Evolutionary conservation across 30 jellyfish, hydroid and myxozoan species (phyloP), one percentile per base, ranked within the genome.

Genomic region (Hydractinia symbiolongicarpus): DNA sequence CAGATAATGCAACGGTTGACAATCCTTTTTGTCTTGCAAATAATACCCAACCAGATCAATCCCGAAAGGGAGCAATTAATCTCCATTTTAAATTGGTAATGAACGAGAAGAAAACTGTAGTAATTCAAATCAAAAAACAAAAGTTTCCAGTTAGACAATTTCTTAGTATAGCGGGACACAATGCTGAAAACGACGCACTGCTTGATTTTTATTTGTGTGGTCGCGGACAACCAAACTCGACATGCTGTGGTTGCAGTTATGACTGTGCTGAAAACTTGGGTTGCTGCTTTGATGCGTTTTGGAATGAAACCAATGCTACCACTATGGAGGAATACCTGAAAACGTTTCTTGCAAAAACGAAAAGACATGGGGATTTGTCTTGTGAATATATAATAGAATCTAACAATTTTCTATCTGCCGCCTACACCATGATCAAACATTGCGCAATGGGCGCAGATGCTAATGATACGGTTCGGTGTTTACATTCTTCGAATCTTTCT

Each of bases 91-190:
- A 64, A 64, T 64, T 64, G 19, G 17, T 7, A 64, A 6, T 64
- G 74, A 13, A 6, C 19, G 19, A n/a, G 9, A 64, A 64, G 8
- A 13, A 64, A 64, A 64, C 19, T 64, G 52, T n/a, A 7, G 19
- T 64, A 13, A 64, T 6, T n/a, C 9, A 7, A 64, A 64, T 13
- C 52, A 4, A 64, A 6, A 64, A 64, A 64, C 9, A 6, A 7
- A 64, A 64, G 40, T 64, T 64, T 64, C 74, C 74, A n/a, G 4
- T 64, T 64, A n/a, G 19, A 64, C 74, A 64, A 64, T 64, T 64
- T 51, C 0, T 64, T 64, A 51, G 74, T n/a, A 13, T 64, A n/a
- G 0, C 6, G 40, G 2, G 44, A 30, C 44, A 30, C 2, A 4
- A 64, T 64, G 7, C 4, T 51, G 9, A 13, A 6, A 64, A 44